phyloP scores from a whole-genome alignment of 2,113 vertebrate genomes.

The Mesitornis unicolor region DNA sequence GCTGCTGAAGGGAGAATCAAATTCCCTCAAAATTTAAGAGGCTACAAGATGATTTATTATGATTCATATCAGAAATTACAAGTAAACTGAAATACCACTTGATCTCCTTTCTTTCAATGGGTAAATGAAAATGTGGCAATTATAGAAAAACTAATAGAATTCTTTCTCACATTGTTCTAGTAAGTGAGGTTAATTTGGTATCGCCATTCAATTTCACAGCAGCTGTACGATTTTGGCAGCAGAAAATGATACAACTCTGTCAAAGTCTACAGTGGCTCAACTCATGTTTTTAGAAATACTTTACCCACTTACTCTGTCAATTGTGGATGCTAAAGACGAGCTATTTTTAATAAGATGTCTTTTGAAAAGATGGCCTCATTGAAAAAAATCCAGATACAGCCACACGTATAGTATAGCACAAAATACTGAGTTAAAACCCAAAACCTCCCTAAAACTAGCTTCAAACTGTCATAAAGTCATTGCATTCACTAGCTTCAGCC shows the following conservation, averaged over 20 bases:
- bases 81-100: background rate
- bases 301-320: background rate
- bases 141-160: background rate
- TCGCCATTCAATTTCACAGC: background rate
- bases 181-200: background rate
- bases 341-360: background rate
- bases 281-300: background rate
- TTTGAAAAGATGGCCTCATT: background rate
- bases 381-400: background rate
- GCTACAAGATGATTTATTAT: background rate
- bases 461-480: background rate
- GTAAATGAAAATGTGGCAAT: background rate
- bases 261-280: background rate
- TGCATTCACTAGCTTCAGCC: background rate
- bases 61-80: background rate
- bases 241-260: background rate
- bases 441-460: background rate
- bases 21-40: background rate
- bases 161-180: background rate
- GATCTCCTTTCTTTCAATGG: background rate
- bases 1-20: background rate
- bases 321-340: background rate
- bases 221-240: background rate
- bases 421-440: background rate
- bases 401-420: background rate